A percentile compares a stretch with the other conserved stretches of the same genome.
phyloP scores from a whole-genome alignment of 1,140 invertebrate genomes.

The Monomorium pharaonis region DNA sequence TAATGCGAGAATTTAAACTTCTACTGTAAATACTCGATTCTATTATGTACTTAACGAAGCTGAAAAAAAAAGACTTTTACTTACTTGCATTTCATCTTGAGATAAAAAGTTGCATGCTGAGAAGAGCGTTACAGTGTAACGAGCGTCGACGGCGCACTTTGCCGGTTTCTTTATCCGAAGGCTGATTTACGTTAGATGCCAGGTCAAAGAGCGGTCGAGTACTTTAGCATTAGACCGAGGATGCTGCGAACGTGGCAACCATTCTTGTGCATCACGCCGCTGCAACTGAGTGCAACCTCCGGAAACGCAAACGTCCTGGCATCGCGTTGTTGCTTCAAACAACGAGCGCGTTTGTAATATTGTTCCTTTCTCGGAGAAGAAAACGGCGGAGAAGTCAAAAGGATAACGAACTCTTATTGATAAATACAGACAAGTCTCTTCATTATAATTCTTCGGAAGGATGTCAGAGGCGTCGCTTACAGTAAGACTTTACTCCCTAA shows the following conservation, averaged over 20 bases:
- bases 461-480: neutral
- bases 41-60: neutral
- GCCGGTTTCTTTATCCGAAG: constrained; percentile 29
- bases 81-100: neutral
- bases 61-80: neutral
- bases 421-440: neutral
- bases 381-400: neutral
- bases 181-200: constrained; percentile 39
- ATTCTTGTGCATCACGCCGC: neutral
- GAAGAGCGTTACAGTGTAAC: neutral
- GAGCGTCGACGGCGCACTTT: neutral
- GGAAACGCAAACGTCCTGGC: constrained; percentile 30
- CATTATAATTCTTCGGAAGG: neutral
- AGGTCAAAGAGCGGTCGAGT: constrained; percentile 48
- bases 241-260: neutral
- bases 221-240: constrained; percentile 40
- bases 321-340: constrained; percentile 21
- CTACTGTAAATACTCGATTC: neutral
- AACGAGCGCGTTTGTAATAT: neutral
- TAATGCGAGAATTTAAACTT: neutral
- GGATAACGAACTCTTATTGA: constrained; percentile 6
- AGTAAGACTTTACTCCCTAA: neutral
- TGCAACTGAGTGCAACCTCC: constrained; percentile 3
- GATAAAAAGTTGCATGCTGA: neutral
- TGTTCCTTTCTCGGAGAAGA: neutral